phyloP scores from a whole-genome alignment of 2,797 vertebrate species.

The Vultur gryphus region DNA sequence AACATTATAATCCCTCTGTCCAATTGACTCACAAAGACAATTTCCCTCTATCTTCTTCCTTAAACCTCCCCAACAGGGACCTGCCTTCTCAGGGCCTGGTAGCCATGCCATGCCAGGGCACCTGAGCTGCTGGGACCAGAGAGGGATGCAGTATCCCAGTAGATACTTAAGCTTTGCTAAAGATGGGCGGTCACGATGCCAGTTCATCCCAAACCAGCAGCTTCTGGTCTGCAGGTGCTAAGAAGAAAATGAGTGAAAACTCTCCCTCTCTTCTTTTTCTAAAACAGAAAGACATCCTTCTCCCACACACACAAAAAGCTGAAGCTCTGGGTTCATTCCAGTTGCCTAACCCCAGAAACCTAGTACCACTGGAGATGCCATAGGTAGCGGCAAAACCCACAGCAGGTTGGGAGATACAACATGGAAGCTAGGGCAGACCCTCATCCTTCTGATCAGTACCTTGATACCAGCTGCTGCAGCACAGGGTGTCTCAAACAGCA shows the following conservation, averaged over 20 bases:
- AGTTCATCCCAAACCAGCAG: neutral
- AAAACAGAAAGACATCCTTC: neutral
- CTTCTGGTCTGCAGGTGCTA: neutral
- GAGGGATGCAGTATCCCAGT: neutral
- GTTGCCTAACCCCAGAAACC: neutral
- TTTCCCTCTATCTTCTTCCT: neutral
- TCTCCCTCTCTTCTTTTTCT: neutral
- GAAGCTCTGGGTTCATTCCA: neutral
- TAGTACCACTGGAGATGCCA: neutral
- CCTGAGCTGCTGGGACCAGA: neutral
- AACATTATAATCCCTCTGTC: neutral
- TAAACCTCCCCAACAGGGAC: neutral
- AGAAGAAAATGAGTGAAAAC: neutral
- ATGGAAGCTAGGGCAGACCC: fast-evolving
- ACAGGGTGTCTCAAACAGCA: neutral
- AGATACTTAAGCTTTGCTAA: neutral
- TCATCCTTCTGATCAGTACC: neutral
- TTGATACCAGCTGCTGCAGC: neutral
- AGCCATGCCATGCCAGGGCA: neutral
- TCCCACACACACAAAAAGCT: neutral
- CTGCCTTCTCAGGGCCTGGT: neutral
- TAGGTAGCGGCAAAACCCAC: neutral
- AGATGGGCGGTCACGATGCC: fast-evolving
- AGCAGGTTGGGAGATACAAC: neutral
- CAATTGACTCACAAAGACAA: neutral